A percentile compares a stretch with the other conserved stretches of the same genome.
phyloP scores from a whole-genome alignment of 1,140 invertebrate species.

The Drosophila serrata region DNA sequence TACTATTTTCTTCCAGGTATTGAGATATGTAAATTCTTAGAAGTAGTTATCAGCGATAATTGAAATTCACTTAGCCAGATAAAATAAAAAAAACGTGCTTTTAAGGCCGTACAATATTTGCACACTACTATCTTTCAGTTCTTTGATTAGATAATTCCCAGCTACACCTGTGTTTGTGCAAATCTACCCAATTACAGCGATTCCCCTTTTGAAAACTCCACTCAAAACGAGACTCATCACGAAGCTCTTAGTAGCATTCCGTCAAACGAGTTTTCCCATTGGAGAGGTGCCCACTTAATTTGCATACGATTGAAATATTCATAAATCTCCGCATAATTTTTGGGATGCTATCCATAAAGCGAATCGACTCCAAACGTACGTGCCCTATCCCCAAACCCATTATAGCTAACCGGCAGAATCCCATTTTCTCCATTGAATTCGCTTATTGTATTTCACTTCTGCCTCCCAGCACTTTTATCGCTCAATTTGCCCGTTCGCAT shows the following conservation, averaged over 20 bases:
- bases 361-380: constrained; percentile 32
- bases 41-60: no score
- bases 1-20: not conserved
- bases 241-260: constrained; percentile 3
- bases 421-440: constrained; percentile 30
- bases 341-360: constrained; percentile 29
- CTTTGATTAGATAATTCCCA: constrained; percentile 13
- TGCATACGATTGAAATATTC: constrained; percentile 51
- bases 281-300: constrained; percentile 26
- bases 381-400: constrained; percentile 27
- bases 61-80: no score
- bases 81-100: no score
- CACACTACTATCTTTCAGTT: not conserved
- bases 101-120: no score
- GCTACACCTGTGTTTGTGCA: not conserved
- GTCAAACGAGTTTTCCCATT: constrained; percentile 40
- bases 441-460: constrained; percentile 40
- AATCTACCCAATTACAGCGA: constrained; percentile 12
- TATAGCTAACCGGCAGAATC: constrained; percentile 25
- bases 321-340: constrained; percentile 39
- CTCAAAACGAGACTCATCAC: not conserved
- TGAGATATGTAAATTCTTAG: no score
- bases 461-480: constrained; percentile 43
- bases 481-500: constrained; percentile 44
- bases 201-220: constrained; percentile 11